Evolutionary conservation across 2,113 vertebrate genomes (phyloP), one percentile per base, ranked within the genome.

Genomic region (Spizaetus ornatus): DNA sequence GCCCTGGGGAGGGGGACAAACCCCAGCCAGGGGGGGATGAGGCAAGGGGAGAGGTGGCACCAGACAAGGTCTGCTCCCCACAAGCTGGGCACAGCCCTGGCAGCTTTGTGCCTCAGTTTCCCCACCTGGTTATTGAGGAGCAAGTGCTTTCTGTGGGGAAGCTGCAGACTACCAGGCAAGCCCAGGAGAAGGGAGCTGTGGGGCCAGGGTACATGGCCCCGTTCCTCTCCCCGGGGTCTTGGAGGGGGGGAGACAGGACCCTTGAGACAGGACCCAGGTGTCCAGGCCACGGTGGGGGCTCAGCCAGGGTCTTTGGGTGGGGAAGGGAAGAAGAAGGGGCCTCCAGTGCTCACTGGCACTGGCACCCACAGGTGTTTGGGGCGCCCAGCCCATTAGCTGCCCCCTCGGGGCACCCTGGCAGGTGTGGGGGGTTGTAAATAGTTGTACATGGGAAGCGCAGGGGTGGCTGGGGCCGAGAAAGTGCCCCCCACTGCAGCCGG

Each of bases 141-240:
- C 27, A 45, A 50, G 25, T 5, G 16, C 13, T 78, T 48, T 78
- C 69, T 3, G 1, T 8, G 1, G 26, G 55, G 40, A 81, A 73
- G 71, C 56, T 86, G 53, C 61, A 59, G 62, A 10, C 19, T 13
- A 13, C 12, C n/a, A 45, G 40, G 43, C 56, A 71, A 84, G 11
- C 23, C 45, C 11, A 34, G 52, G 56, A 62, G n/a, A 45, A 67
- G 11, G 27, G 31, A 5, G 9, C 42, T 83, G 16, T 74, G 71
- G 42, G 23, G 12, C 0, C 1, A 31, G 25, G 14, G 15, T 36
- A 11, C 3, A 1, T 0, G 0, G 43, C 29, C 47, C 8, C 2
- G 0, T 48, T 21, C 10, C 10, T 20, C 6, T 61, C 21, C 10
- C 15, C 2, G 2, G 34, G 22, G n/a, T 2, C 19, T 73, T 78